phyloP scores from a whole-genome alignment of 2,888 invertebrate species.

The Drosophila nr. perissopoda region DNA sequence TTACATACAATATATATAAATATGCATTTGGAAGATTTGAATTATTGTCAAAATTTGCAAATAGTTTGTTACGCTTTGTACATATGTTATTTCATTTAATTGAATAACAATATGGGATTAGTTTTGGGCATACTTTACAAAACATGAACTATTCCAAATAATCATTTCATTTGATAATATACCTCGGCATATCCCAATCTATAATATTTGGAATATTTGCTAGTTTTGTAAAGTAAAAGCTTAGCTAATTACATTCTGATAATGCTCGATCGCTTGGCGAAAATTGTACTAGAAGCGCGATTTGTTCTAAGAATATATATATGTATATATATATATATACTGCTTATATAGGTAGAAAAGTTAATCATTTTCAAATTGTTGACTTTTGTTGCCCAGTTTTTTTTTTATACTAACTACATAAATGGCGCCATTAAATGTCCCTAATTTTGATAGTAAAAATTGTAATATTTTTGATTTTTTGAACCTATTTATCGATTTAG shows the following conservation, averaged over 20 bases:
- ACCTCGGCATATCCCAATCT: neutral
- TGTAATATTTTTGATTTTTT: constrained; percentile 19
- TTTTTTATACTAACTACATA: constrained; percentile 22
- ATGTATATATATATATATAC: constrained; percentile 11
- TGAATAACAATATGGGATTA: constrained; percentile 38
- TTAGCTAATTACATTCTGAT: constrained; percentile 27
- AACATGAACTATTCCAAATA: constrained; percentile 13
- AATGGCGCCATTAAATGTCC: constrained; percentile 9
- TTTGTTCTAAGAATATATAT: constrained; percentile 50
- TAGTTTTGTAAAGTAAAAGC: constrained; percentile 23
- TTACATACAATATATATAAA: constrained; percentile 42
- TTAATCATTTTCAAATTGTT: constrained; percentile 28
- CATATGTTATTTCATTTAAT: constrained; percentile 45
- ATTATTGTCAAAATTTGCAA: constrained; percentile 84
- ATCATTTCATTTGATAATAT: neutral
- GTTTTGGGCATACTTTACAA: constrained; percentile 34
- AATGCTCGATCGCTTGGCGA: constrained; percentile 22
- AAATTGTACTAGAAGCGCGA: constrained; percentile 40
- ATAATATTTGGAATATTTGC: constrained; percentile 14
- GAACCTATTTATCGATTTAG: constrained; percentile 27
- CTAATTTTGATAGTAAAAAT: neutral
- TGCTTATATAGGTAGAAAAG: constrained; percentile 50
- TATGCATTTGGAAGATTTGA: constrained; percentile 81
- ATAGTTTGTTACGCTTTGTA: constrained; percentile 61
- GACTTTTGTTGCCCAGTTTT: constrained; percentile 12